Base-by-base conservation (phyloP, 2,797 vertebrate genomes). In the Loris lydekkerianus region DNA sequence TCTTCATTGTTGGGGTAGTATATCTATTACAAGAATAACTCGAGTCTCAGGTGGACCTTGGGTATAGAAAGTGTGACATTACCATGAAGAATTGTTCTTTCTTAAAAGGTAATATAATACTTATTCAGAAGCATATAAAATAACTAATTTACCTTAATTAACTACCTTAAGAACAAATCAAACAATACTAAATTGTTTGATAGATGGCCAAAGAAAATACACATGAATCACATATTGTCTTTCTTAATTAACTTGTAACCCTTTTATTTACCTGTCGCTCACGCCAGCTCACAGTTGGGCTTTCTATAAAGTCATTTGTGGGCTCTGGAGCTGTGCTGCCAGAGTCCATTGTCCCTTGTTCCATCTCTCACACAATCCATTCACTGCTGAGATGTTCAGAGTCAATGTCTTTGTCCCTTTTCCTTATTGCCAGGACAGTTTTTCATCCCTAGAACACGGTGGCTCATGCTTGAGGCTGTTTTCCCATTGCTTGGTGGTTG, bases 121-220 rank as follows among this genome's bases (percentile, higher is more conserved):
- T 83, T 91, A 81, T 78, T 56, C 86, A 34, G 10, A 65, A 95
- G 34, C 91, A 18, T 49, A 78, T n/a, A 60, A 89, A 95, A 1
- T 17, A 67, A 91, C 1, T 43, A 70, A 40, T 43, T 72, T 80
- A 83, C 21, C 53, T 88, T 92, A 87, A 81, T 20, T 63, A 83
- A 89, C 21, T 80, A 76, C 17, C 77, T 77, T 18, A 85, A 77
- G 37, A 70, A 61, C 25, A 97, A 93, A 92, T 93, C 20, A 91
- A 87, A 53, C 17, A 95, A 83, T 76, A 76, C 7, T 34, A 65
- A 90, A 86, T 29, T 78, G 10, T 91, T 49, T 89, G 53, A 73
- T 76, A 37, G 85, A 49, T 89, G 46, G 27, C 49, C 65, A 87
- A 63, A 53, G 7, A 40, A 92, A 92, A 82, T 8, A 34, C 15